Evolutionary conservation across 2,888 invertebrate species (phyloP).

Genomic region (Octodonta nipae): DNA sequence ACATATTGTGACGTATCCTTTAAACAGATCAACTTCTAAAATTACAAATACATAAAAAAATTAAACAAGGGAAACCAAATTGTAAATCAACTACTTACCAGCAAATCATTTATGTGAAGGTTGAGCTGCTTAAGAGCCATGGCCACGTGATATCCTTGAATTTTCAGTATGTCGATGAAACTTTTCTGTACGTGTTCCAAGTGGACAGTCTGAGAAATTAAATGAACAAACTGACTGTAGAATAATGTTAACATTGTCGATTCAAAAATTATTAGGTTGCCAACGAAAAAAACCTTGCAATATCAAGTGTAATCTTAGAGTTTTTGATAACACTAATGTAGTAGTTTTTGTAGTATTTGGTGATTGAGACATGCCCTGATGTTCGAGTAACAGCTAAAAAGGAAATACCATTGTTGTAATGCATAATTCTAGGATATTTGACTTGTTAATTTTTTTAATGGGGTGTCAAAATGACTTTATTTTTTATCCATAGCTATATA

Average conservation of each 20-base stretch:
- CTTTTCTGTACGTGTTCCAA: slow-evolving; percentile 43
- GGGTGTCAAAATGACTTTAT: no score
- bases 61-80: no score
- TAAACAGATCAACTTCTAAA: no score
- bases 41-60: no score
- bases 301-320: slow-evolving; percentile 22
- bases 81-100: no score
- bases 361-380: no score
- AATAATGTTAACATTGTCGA: background rate
- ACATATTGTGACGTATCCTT: no score
- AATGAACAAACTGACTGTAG: slow-evolving; percentile 6
- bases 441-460: no score
- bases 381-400: no score
- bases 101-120: slow-evolving; percentile 38
- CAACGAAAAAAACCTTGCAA: slow-evolving; percentile 18
- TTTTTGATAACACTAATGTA: slow-evolving; percentile 19
- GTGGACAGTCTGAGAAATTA: slow-evolving; percentile 41
- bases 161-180: slow-evolving; percentile 42
- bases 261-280: slow-evolving; percentile 15
- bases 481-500: no score
- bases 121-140: slow-evolving; percentile 41
- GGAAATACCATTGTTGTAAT: no score
- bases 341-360: background rate
- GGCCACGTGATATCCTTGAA: slow-evolving; percentile 36
- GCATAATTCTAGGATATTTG: no score